Base-by-base conservation (phyloP, 2,888 invertebrate genomes). In the Ditula angustiorana region DNA sequence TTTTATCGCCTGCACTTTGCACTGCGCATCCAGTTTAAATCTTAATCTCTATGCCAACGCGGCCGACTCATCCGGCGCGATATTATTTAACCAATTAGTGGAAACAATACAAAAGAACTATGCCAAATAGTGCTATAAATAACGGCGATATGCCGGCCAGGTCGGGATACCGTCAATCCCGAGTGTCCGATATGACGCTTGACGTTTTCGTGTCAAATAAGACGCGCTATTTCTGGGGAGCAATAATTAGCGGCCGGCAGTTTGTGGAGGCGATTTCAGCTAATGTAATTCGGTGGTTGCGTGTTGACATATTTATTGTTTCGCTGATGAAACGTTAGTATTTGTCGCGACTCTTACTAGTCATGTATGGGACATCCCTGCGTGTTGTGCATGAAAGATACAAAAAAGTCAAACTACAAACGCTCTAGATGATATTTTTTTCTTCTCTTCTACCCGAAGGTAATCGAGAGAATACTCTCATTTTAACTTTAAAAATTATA, bases 171-270 rank as follows among this genome's bases (percentile, higher is more conserved):
- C 26, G 63, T 55, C 67, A 56, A 60, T 64, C 67, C 71, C 71
- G 67, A 66, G 61, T 73, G 74, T 81, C 81, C 79, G 69, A 69
- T 72, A 69, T 78, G 79, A 81, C 79, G 75, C 72, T 24, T 72
- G 71, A 73, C 74, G 75, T 73, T 74, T 76, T 66, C 35, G 74
- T 76, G 81, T 80, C 81, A 77, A 67, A 74, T 75, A 74, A 75
- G 79, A 77, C 75, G 63, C 58, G 71, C 75, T 75, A 73, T 76
- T 72, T 60, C 59, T 64, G 73, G 72, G 67, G 68, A 63, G 67
- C 63, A 67, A 67, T 69, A 66, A 73, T 72, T 70, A 65, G 57
- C 60, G 4, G 67, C 61, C 41, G 35, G 41, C 53, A 66, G 23
- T 26, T 37, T 28, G 52, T 28, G 8, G 1, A 21, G 8, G n/a